Percentiles rank a stretch among this genome's conserved stretches.
These are phyloP conservation scores for Nothocercus nigrocapillus DNA, from an alignment of 2,113 vertebrate species.

Conservation along the genomic window DNA sequence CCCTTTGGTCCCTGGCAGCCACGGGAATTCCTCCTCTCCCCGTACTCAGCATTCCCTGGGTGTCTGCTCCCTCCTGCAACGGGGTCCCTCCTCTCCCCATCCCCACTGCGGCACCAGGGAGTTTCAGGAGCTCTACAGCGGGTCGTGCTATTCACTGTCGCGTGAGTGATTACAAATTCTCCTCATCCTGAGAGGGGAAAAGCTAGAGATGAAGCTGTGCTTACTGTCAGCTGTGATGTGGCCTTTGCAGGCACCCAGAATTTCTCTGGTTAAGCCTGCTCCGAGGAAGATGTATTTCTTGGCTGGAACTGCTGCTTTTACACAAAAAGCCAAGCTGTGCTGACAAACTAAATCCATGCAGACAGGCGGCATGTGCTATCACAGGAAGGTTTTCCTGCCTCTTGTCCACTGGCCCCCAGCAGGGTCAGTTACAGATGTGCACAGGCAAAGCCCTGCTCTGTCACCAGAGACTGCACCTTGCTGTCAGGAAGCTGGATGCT, in stretches of 20 bases:
- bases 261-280: neutral
- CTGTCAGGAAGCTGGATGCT: neutral
- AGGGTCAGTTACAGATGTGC: neutral
- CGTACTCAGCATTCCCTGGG: accelerated
- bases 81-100: neutral
- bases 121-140: neutral
- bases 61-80: accelerated
- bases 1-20: neutral
- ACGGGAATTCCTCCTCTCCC: accelerated
- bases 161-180: neutral
- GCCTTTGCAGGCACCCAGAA: neutral
- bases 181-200: neutral
- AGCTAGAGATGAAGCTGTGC: accelerated
- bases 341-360: neutral
- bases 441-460: neutral
- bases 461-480: neutral
- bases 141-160: neutral
- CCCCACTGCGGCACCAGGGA: neutral
- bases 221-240: neutral
- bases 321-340: neutral
- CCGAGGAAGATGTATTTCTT: neutral
- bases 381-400: accelerated
- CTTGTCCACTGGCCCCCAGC: accelerated
- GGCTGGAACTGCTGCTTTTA: neutral
- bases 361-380: accelerated